Percentiles rank a stretch among this genome's conserved stretches.
Evolutionary conservation across 2,888 invertebrate genomes (phyloP).

Genomic region (Eupithecia subumbrata): DNA sequence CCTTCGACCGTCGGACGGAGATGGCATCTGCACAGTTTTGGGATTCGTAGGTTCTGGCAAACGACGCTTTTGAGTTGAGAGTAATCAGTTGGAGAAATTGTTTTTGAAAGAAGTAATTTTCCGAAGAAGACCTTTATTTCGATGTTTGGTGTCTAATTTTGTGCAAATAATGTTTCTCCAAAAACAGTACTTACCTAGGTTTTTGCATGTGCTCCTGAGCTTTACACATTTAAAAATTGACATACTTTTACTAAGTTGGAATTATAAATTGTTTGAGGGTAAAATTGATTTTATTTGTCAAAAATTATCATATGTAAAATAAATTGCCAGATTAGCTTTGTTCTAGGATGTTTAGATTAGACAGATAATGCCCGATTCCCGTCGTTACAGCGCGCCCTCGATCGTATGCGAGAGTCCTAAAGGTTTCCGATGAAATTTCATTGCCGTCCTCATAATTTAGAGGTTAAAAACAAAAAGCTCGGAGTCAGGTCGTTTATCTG

Average conservation of each 20-base stretch:
- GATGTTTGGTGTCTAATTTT: no score
- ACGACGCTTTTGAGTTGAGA: background rate
- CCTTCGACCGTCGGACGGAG: slow-evolving; percentile 55
- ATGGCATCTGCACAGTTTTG: slow-evolving; percentile 28
- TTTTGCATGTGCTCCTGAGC: no score
- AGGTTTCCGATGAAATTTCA: slow-evolving; percentile 67
- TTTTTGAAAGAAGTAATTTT: background rate
- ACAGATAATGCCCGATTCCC: background rate
- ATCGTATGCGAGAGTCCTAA: slow-evolving; percentile 9
- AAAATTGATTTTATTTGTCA: background rate
- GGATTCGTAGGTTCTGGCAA: slow-evolving; percentile 14
- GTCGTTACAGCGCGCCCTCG: background rate
- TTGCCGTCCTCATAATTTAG: slow-evolving; percentile 62
- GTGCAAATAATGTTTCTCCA: no score
- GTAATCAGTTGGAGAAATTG: background rate
- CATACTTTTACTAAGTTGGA: no score
- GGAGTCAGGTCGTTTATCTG: slow-evolving; percentile 53
- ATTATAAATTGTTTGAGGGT: no score
- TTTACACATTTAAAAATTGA: no score
- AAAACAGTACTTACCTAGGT: no score
- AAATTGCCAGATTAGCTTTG: background rate
- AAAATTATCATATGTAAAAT: background rate
- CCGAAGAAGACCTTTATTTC: no score
- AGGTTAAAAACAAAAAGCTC: slow-evolving; percentile 48
- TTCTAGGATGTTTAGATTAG: background rate